phyloP scores from a whole-genome alignment of 1,140 invertebrate genomes.

The Aethina tumida region DNA sequence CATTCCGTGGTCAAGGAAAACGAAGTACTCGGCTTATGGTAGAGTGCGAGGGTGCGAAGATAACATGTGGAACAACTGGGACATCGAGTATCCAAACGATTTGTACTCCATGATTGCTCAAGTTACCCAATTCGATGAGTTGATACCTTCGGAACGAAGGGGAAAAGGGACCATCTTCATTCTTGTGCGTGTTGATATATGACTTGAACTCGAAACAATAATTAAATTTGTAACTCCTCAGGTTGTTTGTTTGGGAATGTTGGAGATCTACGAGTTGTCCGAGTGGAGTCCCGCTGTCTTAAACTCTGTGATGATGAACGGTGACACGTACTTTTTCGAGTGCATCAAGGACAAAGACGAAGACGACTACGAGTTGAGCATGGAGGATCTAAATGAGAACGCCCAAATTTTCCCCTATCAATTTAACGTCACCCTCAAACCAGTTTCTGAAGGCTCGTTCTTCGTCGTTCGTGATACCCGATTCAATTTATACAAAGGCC shows the following conservation, averaged over 20 bases:
- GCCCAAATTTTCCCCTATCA: conserved; percentile 42
- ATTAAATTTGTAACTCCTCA: too few relatives aligned
- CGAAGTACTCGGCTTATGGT: conserved; percentile 16
- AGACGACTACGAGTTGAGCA: conserved; percentile 42
- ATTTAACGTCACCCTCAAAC: conserved; percentile 44
- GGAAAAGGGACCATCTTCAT: not conserved
- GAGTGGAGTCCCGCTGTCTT: conserved; percentile 48
- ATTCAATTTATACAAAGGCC: conserved; percentile 49
- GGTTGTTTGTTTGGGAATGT: conserved; percentile 45
- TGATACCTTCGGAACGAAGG: not conserved
- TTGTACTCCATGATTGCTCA: conserved; percentile 48
- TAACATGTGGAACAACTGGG: conserved; percentile 45
- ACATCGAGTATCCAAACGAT: conserved; percentile 50
- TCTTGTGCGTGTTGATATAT: too few relatives aligned
- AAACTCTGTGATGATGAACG: conserved; percentile 46
- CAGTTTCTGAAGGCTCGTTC: conserved; percentile 44
- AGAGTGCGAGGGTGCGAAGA: conserved; percentile 15
- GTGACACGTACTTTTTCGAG: conserved; percentile 42
- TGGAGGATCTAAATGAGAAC: conserved; percentile 39
- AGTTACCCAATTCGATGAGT: conserved; percentile 40
- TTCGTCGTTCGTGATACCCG: conserved; percentile 43
- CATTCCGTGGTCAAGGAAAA: conserved; percentile 30
- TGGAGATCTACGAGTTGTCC: conserved; percentile 42
- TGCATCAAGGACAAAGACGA: conserved; percentile 38
- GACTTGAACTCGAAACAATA: too few relatives aligned